phyloP scores from a whole-genome alignment of 2,888 invertebrate species.

The Ommatoiulus sabulosus region DNA sequence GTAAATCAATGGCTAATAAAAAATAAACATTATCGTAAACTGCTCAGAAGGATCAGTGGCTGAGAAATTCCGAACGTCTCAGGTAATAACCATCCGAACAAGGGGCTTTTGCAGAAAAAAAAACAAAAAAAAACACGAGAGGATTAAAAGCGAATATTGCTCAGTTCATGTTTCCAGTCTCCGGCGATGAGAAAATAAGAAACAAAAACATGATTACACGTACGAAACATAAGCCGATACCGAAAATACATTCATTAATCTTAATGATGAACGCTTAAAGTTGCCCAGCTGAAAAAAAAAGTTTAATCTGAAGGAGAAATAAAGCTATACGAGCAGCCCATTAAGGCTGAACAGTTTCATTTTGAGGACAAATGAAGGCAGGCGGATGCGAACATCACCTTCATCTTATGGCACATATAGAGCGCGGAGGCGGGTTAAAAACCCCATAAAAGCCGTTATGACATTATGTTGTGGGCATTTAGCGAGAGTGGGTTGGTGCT shows the following conservation, averaged over 20 bases:
- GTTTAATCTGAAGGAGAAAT: constrained; percentile 30
- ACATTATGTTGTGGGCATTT: constrained; percentile 38
- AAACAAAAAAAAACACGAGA: not conserved
- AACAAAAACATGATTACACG: constrained; percentile 48
- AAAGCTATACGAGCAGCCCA: not conserved
- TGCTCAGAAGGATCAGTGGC: not conserved
- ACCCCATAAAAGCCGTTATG: constrained; percentile 47
- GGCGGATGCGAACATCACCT: constrained; percentile 1
- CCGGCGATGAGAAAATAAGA: not conserved
- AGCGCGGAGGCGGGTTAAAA: not conserved
- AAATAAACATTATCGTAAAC: no score
- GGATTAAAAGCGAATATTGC: not conserved
- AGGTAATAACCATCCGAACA: not conserved
- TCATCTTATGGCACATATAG: not conserved
- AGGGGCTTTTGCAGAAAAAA: not conserved
- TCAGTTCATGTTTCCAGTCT: constrained; percentile 13
- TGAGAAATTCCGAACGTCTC: not conserved
- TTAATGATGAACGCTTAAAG: constrained; percentile 36
- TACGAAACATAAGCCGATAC: constrained; percentile 41
- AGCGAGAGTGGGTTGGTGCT: constrained; percentile 6
- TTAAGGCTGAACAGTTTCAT: constrained; percentile 38
- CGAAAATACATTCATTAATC: constrained; percentile 39
- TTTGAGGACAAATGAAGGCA: constrained; percentile 39
- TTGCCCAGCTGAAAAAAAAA: not conserved
- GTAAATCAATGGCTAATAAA: no score